A percentile compares a stretch with the other conserved stretches of the same genome.
Conservation (phyloP, 2,888 invertebrate species). For the Acleris holmiana region DNA sequence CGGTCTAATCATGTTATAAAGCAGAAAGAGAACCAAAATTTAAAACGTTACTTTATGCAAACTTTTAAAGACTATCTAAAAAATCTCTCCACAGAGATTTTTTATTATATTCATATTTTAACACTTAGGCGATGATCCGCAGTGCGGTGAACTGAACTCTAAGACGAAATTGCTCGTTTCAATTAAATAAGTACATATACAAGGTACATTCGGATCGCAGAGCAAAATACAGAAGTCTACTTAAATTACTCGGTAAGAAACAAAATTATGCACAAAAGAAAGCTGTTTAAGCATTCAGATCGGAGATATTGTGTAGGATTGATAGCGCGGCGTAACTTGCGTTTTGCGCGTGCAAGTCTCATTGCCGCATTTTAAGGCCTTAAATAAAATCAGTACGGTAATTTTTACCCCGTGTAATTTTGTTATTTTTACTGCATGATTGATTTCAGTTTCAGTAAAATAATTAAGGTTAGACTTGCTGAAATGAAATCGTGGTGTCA, state of each 20-base stretch:
- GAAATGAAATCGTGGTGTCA: too few species aligned
- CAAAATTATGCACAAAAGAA: slow-evolving; percentile 27
- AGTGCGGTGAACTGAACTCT: too few species aligned
- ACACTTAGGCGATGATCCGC: too few species aligned
- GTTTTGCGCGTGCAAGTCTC: slow-evolving; percentile 32
- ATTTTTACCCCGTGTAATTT: not conserved
- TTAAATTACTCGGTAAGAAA: slow-evolving; percentile 26
- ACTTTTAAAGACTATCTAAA: too few species aligned
- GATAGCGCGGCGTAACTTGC: slow-evolving; percentile 30
- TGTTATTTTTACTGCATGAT: not conserved
- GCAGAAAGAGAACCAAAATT: too few species aligned
- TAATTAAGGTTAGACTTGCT: not conserved
- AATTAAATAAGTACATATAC: too few species aligned
- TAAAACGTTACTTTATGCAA: too few species aligned
- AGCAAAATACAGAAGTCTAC: not conserved
- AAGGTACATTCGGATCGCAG: too few species aligned
- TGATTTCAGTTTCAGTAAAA: slow-evolving; percentile 1
- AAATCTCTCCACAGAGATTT: too few species aligned
- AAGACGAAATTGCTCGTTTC: too few species aligned
- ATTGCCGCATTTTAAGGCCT: slow-evolving; percentile 9
- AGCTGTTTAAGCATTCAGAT: slow-evolving; percentile 35
- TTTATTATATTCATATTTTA: too few species aligned
- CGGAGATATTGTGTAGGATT: slow-evolving; percentile 21
- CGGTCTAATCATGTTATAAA: too few species aligned
- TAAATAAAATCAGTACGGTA: not conserved